Percentiles rank a stretch among this genome's conserved stretches.
Evolutionary conservation across 2,113 vertebrate genomes (phyloP).

Genomic region (Pollachius pollachius): DNA sequence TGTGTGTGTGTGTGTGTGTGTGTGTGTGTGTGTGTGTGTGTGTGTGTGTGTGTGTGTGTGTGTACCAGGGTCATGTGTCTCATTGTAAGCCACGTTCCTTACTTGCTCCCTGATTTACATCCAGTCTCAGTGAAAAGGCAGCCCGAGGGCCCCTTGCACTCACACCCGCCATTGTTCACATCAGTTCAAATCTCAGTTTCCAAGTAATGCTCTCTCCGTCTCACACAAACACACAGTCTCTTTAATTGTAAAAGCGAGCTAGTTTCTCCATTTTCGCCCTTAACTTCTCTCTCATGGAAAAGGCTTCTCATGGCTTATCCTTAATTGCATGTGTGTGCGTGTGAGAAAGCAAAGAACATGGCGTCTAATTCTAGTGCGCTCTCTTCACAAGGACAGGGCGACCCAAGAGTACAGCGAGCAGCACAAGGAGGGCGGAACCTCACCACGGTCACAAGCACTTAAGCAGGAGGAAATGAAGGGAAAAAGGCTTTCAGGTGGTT

Average conservation of each 20-base stretch:
- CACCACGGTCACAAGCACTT: slow-evolving; percentile 27
- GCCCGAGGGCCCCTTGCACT: slow-evolving; percentile 6
- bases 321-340: background rate
- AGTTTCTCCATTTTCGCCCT: background rate
- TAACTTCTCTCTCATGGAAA: background rate
- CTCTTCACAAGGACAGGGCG: slow-evolving; percentile 37
- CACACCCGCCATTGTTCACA: background rate
- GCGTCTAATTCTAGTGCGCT: slow-evolving; percentile 19
- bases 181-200: no score
- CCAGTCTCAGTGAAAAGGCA: background rate
- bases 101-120: slow-evolving; percentile 30
- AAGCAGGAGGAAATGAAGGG: slow-evolving; percentile 28
- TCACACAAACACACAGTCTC: background rate
- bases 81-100: slow-evolving; percentile 37
- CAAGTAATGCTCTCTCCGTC: background rate
- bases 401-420: slow-evolving; percentile 17
- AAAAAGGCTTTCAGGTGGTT: slow-evolving; percentile 26
- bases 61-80: slow-evolving; percentile 27
- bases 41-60: background rate
- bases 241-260: background rate
- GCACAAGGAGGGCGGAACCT: background rate
- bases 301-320: background rate
- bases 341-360: slow-evolving; percentile 8
- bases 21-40: background rate
- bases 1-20: no score